phyloP scores from a whole-genome alignment of 2,113 vertebrate genomes.

The Dendropsophus ebraccatus region DNA sequence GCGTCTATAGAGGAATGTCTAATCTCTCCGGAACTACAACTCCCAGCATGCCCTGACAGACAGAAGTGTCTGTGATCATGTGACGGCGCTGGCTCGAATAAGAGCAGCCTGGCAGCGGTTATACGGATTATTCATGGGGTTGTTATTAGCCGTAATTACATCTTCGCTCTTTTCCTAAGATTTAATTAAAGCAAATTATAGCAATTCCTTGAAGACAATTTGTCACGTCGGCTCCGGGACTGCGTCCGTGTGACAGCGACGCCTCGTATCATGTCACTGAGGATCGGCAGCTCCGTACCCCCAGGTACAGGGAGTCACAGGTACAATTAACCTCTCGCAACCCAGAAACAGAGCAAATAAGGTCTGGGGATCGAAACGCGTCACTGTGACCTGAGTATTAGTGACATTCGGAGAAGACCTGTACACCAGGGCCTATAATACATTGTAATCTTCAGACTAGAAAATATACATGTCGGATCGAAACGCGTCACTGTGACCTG shows the following conservation, averaged over 20 bases:
- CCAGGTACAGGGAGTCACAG: background rate
- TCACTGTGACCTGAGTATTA: background rate
- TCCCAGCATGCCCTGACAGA: too few species aligned
- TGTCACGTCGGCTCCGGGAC: background rate
- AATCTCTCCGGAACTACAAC: too few species aligned
- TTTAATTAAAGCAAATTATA: conserved; percentile 45
- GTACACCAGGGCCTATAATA: too few species aligned
- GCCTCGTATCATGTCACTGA: background rate
- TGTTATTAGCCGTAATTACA: conserved; percentile 35
- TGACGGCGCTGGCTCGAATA: background rate
- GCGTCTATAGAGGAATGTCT: too few species aligned
- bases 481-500: too few species aligned
- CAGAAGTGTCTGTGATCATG: too few species aligned
- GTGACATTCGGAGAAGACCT: too few species aligned
- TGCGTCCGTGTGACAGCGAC: background rate
- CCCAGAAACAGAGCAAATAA: background rate
- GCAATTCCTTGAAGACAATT: background rate
- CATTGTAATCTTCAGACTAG: too few species aligned
- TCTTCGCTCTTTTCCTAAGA: background rate
- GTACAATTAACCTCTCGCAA: background rate
- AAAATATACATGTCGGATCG: too few species aligned
- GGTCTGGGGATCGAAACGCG: background rate
- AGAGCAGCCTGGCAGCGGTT: background rate
- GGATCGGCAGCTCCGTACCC: too few species aligned
- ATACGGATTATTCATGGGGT: background rate